Percentiles rank a stretch among this genome's conserved stretches.
These are phyloP conservation scores for Agrochola macilenta DNA, from an alignment of 2,888 invertebrate genomes.

Conservation along the genomic window DNA sequence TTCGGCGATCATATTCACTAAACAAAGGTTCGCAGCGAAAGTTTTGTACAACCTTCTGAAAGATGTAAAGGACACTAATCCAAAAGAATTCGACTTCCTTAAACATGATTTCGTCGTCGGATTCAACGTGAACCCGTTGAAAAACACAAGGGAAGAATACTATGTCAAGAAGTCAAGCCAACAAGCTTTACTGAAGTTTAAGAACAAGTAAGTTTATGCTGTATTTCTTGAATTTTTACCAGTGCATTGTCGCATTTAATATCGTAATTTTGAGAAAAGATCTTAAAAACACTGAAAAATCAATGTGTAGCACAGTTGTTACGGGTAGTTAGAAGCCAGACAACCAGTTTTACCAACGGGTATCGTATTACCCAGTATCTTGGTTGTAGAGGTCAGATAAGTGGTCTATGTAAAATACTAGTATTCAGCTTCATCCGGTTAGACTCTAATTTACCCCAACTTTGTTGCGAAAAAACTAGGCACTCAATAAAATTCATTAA, in stretches of 20 bases:
- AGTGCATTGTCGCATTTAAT: not conserved
- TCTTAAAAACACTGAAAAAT: not conserved
- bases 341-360: not conserved
- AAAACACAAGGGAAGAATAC: constrained; percentile 89
- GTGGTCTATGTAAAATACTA: not conserved
- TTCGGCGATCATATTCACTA: constrained; percentile 93
- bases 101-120: constrained; percentile 94
- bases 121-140: constrained; percentile 90
- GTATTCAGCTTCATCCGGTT: not conserved
- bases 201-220: constrained; percentile 79
- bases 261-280: not conserved
- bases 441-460: not conserved
- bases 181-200: constrained; percentile 87
- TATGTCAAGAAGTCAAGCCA: constrained; percentile 90
- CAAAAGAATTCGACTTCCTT: constrained; percentile 89
- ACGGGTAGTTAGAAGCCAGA: too few species aligned
- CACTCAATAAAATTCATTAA: not conserved
- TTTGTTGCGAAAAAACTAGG: not conserved
- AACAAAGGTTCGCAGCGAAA: constrained; percentile 94
- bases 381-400: not conserved
- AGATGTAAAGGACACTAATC: constrained; percentile 83
- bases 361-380: not conserved
- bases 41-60: constrained; percentile 93
- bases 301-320: too few species aligned
- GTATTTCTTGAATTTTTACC: not conserved